Conservation (phyloP, 2,888 invertebrate genomes). For the Sinhomidia bicolor region DNA sequence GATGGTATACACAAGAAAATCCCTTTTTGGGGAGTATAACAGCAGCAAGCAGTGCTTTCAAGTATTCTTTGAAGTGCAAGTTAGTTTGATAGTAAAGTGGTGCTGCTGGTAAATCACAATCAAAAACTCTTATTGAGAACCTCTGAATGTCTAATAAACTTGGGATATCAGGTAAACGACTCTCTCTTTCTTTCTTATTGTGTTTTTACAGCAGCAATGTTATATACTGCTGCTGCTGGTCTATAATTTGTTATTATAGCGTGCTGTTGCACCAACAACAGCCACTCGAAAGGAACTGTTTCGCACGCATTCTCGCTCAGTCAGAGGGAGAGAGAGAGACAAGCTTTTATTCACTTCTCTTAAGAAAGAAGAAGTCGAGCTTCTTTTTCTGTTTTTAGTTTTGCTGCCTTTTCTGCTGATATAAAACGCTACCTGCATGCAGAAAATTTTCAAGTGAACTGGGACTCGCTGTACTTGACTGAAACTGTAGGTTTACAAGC, state of each 20-base stretch:
- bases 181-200: slow-evolving; percentile 20
- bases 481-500: slow-evolving; percentile 12
- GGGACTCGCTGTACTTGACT: slow-evolving; percentile 16
- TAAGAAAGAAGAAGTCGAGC: slow-evolving; percentile 6
- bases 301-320: slow-evolving; percentile 54
- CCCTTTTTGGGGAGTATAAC: neutral
- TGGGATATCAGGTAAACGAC: slow-evolving; percentile 65
- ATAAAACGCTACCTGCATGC: slow-evolving; percentile 15
- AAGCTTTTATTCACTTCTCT: neutral
- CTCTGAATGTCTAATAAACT: slow-evolving; percentile 54
- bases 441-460: slow-evolving; percentile 26
- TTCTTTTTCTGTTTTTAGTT: neutral
- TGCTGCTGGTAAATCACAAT: slow-evolving; percentile 49
- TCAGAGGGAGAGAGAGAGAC: neutral
- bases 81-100: neutral
- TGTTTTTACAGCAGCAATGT: neutral
- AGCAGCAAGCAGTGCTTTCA: slow-evolving; percentile 47
- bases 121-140: slow-evolving; percentile 48
- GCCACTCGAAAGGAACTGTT: slow-evolving; percentile 63
- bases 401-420: slow-evolving; percentile 22
- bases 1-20: neutral
- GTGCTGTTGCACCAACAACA: too few relatives aligned
- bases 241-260: neutral
- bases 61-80: slow-evolving; percentile 38
- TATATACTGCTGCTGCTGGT: neutral